phyloP scores from a whole-genome alignment of 2,113 vertebrate genomes.

The Varanus salvator region DNA sequence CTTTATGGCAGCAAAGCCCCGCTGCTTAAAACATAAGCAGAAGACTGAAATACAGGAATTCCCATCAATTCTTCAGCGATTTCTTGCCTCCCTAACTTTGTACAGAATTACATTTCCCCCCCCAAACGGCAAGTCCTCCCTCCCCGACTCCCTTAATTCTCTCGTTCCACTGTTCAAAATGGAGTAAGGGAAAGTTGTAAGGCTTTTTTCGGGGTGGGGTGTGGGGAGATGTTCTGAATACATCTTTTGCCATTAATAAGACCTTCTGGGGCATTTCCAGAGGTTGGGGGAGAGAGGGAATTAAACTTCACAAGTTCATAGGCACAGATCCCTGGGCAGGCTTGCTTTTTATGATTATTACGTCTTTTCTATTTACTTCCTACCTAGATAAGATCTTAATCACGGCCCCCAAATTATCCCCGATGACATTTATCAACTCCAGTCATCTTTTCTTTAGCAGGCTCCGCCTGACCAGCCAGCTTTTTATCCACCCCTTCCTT shows the following conservation, averaged over 20 bases:
- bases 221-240: constrained; percentile 65
- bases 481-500: constrained; percentile 81
- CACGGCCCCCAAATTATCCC: constrained; percentile 87
- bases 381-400: constrained; percentile 93
- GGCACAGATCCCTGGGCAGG: constrained; percentile 70
- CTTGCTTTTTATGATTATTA: constrained; percentile 72
- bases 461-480: constrained; percentile 79
- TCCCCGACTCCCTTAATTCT: background rate
- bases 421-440: constrained; percentile 87
- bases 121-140: background rate
- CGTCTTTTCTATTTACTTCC: constrained; percentile 87
- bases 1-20: constrained; percentile 51
- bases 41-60: constrained; percentile 45
- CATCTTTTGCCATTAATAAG: constrained; percentile 70
- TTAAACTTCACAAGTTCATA: constrained; percentile 71
- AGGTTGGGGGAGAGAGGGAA: background rate
- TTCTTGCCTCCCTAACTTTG: constrained; percentile 48
- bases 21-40: constrained; percentile 55
- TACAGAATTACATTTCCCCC: background rate
- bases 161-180: background rate
- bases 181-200: fast-evolving
- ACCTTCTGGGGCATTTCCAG: constrained; percentile 62
- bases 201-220: constrained; percentile 37
- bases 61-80: constrained; percentile 33
- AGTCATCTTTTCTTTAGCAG: constrained; percentile 80